These are phyloP conservation scores for Nymphalis c-album DNA, from an alignment of 2,888 invertebrate species.

Conservation along the genomic window DNA sequence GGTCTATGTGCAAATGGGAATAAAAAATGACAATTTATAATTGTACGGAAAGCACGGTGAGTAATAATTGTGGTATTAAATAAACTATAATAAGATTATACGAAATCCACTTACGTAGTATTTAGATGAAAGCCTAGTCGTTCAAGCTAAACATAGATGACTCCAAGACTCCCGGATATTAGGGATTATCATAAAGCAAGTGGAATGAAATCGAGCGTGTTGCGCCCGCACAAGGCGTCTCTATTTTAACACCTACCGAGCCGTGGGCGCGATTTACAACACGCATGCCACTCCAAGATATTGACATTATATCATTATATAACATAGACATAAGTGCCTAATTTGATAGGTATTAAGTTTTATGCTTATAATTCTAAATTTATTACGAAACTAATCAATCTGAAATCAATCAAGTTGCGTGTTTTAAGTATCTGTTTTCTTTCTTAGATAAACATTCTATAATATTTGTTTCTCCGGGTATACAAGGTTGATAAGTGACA, in stretches of 20 bases:
- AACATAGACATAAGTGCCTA: constrained; percentile 9
- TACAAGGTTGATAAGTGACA: too few species aligned
- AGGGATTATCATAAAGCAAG: constrained; percentile 80
- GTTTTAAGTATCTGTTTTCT: too few species aligned
- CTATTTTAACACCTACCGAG: constrained; percentile 78
- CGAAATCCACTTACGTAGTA: background rate
- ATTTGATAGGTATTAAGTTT: background rate
- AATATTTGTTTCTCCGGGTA: too few species aligned
- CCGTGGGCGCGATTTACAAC: constrained; percentile 77
- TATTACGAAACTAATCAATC: too few species aligned
- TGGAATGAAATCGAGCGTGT: constrained; percentile 68
- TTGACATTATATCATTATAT: constrained; percentile 21
- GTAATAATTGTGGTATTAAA: background rate
- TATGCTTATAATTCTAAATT: background rate
- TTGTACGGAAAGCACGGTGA: constrained; percentile 32
- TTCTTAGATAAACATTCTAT: too few species aligned
- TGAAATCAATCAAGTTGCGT: too few species aligned
- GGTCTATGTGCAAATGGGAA: constrained; percentile 25
- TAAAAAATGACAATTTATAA: constrained; percentile 13
- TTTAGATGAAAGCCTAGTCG: constrained; percentile 46
- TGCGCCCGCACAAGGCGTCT: constrained; percentile 75
- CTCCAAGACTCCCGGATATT: constrained; percentile 73
- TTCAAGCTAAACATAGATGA: constrained; percentile 63
- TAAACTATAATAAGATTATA: background rate
- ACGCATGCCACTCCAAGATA: constrained; percentile 43